Conservation (phyloP, 2,888 invertebrate genomes). For the Ochropleura plecta region DNA sequence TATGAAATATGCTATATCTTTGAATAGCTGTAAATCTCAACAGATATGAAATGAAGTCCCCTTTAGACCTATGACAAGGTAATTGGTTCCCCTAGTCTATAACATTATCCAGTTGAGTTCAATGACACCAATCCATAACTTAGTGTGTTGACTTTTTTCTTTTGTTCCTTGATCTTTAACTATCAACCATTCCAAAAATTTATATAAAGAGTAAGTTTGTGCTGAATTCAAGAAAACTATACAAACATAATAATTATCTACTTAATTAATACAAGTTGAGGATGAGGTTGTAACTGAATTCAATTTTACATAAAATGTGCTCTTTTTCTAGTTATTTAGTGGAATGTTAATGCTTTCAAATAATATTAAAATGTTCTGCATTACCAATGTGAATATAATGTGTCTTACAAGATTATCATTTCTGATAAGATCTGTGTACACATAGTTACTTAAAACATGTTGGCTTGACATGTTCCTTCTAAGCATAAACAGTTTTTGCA, state of each 20-base stretch:
- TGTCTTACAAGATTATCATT: neutral
- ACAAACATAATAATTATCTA: neutral
- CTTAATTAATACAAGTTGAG: neutral
- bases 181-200: neutral
- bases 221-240: neutral
- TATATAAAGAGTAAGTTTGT: neutral
- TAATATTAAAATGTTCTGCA: neutral
- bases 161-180: neutral
- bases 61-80: neutral
- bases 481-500: neutral
- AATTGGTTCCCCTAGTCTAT: constrained; percentile 2
- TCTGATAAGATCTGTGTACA: neutral
- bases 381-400: neutral
- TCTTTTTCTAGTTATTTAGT: neutral
- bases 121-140: neutral
- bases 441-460: neutral
- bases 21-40: neutral
- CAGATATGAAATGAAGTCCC: neutral
- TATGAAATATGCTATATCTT: neutral
- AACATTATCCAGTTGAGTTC: constrained; percentile 24
- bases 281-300: neutral
- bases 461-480: constrained; percentile 3
- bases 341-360: constrained; percentile 1
- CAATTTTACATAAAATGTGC: neutral
- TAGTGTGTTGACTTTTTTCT: neutral